A percentile compares a stretch with the other conserved stretches of the same genome.
Evolutionary conservation across 1,140 invertebrate species (phyloP).

Genomic region (Caerostris darwini): DNA sequence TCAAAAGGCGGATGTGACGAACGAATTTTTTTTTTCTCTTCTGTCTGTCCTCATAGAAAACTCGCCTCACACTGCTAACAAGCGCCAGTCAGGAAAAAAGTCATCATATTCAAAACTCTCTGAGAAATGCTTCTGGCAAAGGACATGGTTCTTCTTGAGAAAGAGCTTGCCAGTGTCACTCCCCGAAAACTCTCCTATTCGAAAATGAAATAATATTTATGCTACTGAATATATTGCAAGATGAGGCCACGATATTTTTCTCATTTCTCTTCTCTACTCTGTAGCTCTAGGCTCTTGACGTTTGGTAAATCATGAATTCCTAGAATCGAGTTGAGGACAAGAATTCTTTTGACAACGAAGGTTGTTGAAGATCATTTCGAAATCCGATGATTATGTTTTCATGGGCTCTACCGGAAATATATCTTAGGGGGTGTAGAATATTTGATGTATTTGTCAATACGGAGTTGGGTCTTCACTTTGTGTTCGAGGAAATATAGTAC

Average conservation of each 20-base stretch:
- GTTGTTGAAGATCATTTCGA: neutral
- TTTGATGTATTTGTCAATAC: no score
- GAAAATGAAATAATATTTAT: no score
- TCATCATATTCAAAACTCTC: neutral
- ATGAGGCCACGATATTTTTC: no score
- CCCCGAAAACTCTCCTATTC: no score
- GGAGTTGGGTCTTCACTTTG: no score
- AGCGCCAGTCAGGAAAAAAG: neutral
- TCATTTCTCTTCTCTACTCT: neutral
- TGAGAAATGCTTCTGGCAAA: neutral
- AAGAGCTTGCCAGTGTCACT: no score
- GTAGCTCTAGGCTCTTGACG: neutral
- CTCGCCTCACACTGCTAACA: neutral
- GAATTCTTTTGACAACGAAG: neutral
- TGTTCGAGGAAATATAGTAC: no score
- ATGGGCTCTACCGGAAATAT: neutral
- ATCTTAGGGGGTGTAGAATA: neutral
- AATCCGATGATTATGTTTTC: neutral
- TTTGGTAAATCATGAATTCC: neutral
- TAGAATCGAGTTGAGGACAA: neutral
- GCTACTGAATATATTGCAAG: no score
- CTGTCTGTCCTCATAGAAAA: constrained; percentile 3
- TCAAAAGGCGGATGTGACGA: constrained; percentile 32
- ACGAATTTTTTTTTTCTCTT: constrained; percentile 25
- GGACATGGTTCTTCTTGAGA: no score